phyloP scores from a whole-genome alignment of 2,888 invertebrate genomes.

The Drosophila mulleri region DNA sequence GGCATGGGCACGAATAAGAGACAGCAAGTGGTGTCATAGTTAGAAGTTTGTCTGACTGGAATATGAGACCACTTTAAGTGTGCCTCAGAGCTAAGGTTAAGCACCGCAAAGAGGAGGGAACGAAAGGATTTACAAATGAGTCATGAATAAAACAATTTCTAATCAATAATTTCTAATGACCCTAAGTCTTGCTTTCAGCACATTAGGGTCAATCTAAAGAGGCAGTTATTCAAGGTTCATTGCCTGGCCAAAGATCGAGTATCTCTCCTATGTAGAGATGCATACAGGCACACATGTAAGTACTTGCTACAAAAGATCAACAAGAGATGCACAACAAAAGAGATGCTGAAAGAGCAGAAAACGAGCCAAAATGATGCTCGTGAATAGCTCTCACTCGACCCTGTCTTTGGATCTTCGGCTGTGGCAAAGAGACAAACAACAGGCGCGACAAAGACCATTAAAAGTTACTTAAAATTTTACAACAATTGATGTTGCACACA shows the following conservation, averaged over 20 bases:
- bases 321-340: conserved; percentile 27
- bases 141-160: conserved; percentile 23
- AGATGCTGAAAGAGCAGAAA: conserved; percentile 24
- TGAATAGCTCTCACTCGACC: conserved; percentile 14
- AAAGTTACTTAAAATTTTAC: conserved; percentile 74
- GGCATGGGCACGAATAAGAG: background rate
- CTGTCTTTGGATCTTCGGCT: conserved; percentile 1
- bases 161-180: conserved; percentile 32
- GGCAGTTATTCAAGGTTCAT: conserved; percentile 31
- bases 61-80: conserved; percentile 65
- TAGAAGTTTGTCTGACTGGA: conserved; percentile 31
- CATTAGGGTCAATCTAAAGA: conserved; percentile 39
- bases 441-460: conserved; percentile 62
- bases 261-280: conserved; percentile 6
- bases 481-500: conserved; percentile 45
- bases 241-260: conserved; percentile 58
- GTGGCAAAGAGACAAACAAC: conserved; percentile 30
- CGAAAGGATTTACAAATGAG: conserved; percentile 10
- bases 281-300: conserved; percentile 8
- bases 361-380: conserved; percentile 47
- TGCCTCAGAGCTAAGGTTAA: conserved; percentile 59
- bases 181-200: conserved; percentile 11
- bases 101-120: conserved; percentile 43
- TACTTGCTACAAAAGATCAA: conserved; percentile 41
- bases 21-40: conserved; percentile 42